phyloP scores from a whole-genome alignment of 2,113 vertebrate genomes.

The Amphilophus citrinellus region DNA sequence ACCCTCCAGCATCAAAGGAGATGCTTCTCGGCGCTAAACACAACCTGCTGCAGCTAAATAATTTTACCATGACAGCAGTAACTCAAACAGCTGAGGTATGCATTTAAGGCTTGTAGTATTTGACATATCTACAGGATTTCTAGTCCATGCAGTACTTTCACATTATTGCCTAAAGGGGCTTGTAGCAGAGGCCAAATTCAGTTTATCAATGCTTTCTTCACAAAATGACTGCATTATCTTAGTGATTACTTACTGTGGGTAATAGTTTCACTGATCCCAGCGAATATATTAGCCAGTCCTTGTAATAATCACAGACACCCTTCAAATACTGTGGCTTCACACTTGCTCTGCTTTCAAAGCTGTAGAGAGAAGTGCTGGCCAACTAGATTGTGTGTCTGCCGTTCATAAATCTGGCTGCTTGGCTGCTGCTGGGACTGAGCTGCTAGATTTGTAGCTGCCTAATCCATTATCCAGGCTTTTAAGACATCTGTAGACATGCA shows the following conservation, averaged over 20 bases:
- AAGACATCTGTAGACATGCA: constrained; percentile 65
- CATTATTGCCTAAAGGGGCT: background rate
- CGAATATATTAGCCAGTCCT: background rate
- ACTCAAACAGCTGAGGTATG: no score
- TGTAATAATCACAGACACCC: background rate
- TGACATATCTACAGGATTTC: no score
- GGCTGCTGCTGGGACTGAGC: constrained; percentile 50
- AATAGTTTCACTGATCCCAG: background rate
- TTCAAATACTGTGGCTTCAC: background rate
- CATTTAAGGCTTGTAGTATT: no score
- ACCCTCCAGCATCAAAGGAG: no score
- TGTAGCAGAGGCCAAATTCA: background rate
- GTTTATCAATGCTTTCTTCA: no score
- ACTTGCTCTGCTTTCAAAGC: constrained; percentile 17
- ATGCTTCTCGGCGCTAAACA: no score
- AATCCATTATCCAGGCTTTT: constrained; percentile 65
- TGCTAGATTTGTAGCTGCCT: constrained; percentile 39
- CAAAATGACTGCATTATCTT: background rate
- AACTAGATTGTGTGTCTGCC: constrained; percentile 38
- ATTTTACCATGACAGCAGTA: no score
- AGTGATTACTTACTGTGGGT: background rate
- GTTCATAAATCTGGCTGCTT: constrained; percentile 66
- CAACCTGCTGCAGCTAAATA: no score
- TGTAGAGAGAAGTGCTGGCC: constrained; percentile 27
- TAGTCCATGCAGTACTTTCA: background rate